Percentiles rank a stretch among this genome's conserved stretches.
Evolutionary conservation across 1,140 invertebrate genomes (phyloP).

Genomic region (Cydia pomonella): DNA sequence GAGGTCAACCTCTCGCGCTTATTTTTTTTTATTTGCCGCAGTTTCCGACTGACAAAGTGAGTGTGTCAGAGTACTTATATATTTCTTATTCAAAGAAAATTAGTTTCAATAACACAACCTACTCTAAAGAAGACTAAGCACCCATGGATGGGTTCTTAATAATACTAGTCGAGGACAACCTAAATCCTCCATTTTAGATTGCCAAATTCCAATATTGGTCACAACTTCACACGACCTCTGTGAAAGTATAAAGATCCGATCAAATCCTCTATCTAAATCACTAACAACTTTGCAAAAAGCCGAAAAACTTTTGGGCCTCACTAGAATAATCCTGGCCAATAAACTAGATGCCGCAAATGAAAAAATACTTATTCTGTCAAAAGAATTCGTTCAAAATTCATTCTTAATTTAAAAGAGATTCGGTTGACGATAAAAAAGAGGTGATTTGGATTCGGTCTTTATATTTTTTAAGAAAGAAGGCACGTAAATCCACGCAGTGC

Average conservation of each 20-base stretch:
- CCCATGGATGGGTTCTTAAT: too few relatives aligned
- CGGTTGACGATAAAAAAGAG: background rate
- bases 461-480: background rate
- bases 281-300: background rate
- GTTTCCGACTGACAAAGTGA: too few relatives aligned
- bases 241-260: background rate
- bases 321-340: constrained; percentile 1
- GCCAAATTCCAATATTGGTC: background rate
- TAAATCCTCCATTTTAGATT: background rate
- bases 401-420: background rate
- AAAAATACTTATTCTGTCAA: background rate
- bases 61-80: too few relatives aligned
- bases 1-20: too few relatives aligned
- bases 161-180: background rate
- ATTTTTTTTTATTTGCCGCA: too few relatives aligned
- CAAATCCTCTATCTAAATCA: background rate
- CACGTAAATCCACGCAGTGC: background rate
- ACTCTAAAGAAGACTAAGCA: background rate
- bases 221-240: background rate
- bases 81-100: background rate
- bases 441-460: background rate
- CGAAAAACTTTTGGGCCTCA: background rate
- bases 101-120: background rate
- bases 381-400: background rate
- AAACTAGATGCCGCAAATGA: background rate